These are phyloP conservation scores for Alentia gelatinosa DNA, from an alignment of 2,888 invertebrate species.

Conservation along the genomic window DNA sequence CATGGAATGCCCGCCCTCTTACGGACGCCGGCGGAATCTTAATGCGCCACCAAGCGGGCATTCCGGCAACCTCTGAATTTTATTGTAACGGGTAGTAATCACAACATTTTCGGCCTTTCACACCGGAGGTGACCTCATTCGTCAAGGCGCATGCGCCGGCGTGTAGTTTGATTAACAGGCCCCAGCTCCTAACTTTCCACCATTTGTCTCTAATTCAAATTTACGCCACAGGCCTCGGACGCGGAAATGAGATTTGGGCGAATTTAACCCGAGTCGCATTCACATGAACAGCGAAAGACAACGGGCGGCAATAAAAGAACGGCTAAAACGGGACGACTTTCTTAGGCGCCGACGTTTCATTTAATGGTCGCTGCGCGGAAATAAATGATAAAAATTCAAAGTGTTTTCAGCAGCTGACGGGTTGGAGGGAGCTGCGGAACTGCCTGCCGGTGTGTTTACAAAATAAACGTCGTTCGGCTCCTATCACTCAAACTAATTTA, in stretches of 20 bases:
- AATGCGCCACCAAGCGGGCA: background rate
- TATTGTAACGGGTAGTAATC: constrained; percentile 39
- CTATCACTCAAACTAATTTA: no score
- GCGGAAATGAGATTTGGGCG: background rate
- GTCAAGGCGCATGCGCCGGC: background rate
- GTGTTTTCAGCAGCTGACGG: no score
- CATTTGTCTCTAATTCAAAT: background rate
- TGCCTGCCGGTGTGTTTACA: no score
- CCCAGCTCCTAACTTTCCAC: background rate
- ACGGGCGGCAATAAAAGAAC: background rate
- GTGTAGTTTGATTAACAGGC: background rate
- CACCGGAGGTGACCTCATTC: constrained; percentile 18
- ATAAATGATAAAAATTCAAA: no score
- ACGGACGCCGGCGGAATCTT: background rate
- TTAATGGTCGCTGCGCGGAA: no score
- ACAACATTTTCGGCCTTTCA: constrained; percentile 8
- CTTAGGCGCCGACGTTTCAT: background rate
- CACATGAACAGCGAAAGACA: background rate
- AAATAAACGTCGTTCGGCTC: no score
- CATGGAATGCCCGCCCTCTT: background rate
- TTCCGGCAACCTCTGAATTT: background rate
- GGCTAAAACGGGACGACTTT: background rate
- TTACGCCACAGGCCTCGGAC: background rate
- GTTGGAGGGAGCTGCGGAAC: no score
- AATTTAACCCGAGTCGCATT: background rate